A percentile compares a stretch with the other conserved stretches of the same genome.
phyloP scores from a whole-genome alignment of 2,113 vertebrate species.

The Phylloscopus trochilus region DNA sequence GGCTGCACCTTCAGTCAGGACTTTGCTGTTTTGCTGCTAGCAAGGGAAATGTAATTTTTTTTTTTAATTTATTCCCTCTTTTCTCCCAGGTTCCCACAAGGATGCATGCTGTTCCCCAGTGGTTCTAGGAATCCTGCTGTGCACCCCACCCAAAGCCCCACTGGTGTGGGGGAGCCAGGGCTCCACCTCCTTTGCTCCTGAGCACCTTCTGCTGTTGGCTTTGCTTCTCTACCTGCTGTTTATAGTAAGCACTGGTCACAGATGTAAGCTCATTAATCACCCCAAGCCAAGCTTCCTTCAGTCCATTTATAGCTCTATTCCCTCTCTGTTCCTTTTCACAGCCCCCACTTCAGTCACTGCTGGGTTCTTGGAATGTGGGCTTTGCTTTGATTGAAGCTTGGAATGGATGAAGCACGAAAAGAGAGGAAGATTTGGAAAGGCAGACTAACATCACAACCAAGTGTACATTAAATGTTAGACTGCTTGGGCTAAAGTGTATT shows the following conservation, averaged over 20 bases:
- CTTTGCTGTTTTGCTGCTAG: neutral
- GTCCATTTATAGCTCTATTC: neutral
- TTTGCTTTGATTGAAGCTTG: neutral
- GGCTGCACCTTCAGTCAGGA: neutral
- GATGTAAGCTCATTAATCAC: neutral
- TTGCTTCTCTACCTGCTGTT: constrained; percentile 1
- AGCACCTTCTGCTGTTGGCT: neutral
- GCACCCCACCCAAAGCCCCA: neutral
- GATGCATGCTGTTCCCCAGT: neutral
- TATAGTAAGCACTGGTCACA: neutral
- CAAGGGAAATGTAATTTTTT: neutral
- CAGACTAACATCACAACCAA: neutral
- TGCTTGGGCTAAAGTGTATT: neutral
- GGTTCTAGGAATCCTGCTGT: neutral
- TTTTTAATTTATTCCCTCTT: neutral
- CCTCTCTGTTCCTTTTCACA: neutral
- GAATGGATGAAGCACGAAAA: neutral
- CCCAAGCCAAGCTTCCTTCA: neutral
- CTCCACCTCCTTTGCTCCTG: neutral
- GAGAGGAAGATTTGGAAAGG: neutral
- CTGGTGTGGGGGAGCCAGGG: neutral
- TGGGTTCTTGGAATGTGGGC: neutral
- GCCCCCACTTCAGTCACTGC: neutral
- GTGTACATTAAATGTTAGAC: neutral
- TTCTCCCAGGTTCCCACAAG: neutral